Evolutionary conservation across 2,113 vertebrate genomes (phyloP).

Genomic region (Mus musculus): DNA sequence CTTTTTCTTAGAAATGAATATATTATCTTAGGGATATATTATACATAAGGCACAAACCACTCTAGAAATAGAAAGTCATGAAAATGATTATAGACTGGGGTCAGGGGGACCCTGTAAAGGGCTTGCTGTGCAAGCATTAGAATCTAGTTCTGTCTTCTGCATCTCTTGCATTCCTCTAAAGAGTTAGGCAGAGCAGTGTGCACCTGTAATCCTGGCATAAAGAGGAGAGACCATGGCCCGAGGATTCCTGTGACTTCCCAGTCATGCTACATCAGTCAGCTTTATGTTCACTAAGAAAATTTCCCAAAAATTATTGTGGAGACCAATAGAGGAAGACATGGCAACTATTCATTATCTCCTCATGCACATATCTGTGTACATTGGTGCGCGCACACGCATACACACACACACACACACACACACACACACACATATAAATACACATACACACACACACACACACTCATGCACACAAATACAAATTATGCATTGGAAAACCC

Average conservation of each 20-base stretch:
- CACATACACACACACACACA: no score
- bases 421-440: neutral
- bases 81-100: neutral
- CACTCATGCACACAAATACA: neutral
- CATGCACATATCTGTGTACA: no score
- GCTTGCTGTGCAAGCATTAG: neutral
- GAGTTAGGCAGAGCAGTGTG: neutral
- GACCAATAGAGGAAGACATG: neutral
- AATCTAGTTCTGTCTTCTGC: neutral
- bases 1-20: slow-evolving; percentile 47
- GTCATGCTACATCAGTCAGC: neutral
- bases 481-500: slow-evolving; percentile 19
- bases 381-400: neutral
- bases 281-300: neutral
- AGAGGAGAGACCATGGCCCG: neutral
- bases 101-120: no score
- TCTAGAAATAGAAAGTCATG: slow-evolving; percentile 24
- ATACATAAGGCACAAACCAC: slow-evolving; percentile 36
- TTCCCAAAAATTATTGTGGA: no score
- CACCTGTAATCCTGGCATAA: neutral
- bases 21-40: slow-evolving; percentile 12
- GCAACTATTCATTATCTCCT: no score
- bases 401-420: no score
- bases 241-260: neutral
- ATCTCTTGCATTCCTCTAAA: neutral